These are phyloP conservation scores for Heterodera schachtii DNA, from an alignment of 1,140 invertebrate species.

Conservation along the genomic window DNA sequence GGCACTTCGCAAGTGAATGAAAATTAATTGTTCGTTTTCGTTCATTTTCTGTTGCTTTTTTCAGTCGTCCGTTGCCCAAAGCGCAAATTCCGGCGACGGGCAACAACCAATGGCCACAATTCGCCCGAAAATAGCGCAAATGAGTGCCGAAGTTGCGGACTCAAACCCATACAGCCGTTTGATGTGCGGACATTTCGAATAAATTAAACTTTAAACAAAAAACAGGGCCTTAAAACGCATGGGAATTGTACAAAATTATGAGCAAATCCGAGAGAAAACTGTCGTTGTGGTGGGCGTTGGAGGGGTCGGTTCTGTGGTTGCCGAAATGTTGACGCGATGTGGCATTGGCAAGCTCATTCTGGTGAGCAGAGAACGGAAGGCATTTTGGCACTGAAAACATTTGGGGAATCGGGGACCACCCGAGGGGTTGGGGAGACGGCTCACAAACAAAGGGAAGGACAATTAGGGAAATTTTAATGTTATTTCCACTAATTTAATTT, in stretches of 20 bases:
- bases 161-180: slow-evolving; percentile 98
- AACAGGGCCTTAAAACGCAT: slow-evolving; percentile 79
- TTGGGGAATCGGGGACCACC: no score
- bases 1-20: background rate
- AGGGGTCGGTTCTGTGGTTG: slow-evolving; percentile 96
- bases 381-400: no score
- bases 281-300: slow-evolving; percentile 96
- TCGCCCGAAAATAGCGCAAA: slow-evolving; percentile 68
- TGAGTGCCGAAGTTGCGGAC: slow-evolving; percentile 92
- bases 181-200: slow-evolving; percentile 76
- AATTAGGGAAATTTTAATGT: slow-evolving; percentile 35
- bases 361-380: slow-evolving; percentile 22
- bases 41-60: background rate
- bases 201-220: slow-evolving; percentile 3
- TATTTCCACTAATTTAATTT: slow-evolving; percentile 4
- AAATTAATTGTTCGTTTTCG: background rate
- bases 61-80: background rate
- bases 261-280: slow-evolving; percentile 83
- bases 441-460: background rate
- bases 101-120: background rate
- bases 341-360: slow-evolving; percentile 87
- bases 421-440: no score
- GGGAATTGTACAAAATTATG: slow-evolving; percentile 98
- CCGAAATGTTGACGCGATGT: slow-evolving; percentile 95
- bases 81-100: background rate